Conservation (phyloP, 2,113 vertebrate genomes). For the Prunella fulvescens region DNA sequence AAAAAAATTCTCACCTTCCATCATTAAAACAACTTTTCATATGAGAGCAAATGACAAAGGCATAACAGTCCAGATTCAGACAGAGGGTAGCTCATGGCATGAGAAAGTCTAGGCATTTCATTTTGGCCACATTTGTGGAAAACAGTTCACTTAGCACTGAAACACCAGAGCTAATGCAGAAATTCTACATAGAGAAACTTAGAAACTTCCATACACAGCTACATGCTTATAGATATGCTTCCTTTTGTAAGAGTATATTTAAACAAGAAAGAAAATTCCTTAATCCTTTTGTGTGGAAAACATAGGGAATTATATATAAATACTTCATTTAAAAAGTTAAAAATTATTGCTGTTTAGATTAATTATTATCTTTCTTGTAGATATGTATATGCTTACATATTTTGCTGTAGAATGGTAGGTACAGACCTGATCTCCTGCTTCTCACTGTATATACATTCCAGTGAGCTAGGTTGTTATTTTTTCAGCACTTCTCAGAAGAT, state of each 20-base stretch:
- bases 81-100: background rate
- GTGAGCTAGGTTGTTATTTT: background rate
- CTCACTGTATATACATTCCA: background rate
- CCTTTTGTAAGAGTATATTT: background rate
- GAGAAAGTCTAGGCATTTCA: background rate
- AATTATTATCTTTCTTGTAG: background rate
- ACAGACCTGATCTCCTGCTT: background rate
- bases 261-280: background rate
- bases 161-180: background rate
- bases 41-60: background rate
- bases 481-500: constrained; percentile 4
- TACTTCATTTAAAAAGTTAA: background rate
- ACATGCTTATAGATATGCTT: background rate
- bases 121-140: background rate
- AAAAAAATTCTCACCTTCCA: background rate
- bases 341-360: background rate
- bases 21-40: background rate
- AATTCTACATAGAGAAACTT: background rate
- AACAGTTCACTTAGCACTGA: background rate
- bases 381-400: background rate
- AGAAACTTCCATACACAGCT: background rate
- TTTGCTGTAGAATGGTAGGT: background rate
- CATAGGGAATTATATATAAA: background rate
- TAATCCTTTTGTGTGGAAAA: background rate
- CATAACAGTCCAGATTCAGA: background rate